Percentiles rank a stretch among this genome's conserved stretches.
Conservation (phyloP, 2,797 vertebrate species). For the Apogon hyalosoma region DNA sequence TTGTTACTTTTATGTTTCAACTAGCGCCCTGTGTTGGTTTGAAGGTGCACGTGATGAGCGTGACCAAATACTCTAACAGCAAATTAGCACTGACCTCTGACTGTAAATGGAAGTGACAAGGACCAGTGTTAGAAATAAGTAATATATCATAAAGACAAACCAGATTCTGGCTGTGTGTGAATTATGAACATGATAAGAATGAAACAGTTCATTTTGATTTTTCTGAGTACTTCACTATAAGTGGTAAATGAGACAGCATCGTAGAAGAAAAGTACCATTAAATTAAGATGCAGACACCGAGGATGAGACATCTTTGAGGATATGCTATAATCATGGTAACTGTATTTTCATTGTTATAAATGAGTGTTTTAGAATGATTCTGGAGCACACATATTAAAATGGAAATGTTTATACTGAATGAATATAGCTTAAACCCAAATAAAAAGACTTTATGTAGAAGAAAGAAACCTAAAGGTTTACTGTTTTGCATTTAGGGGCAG, state of each 20-base stretch:
- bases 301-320: too few relatives aligned
- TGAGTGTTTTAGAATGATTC: too few relatives aligned
- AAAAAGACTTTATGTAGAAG: too few relatives aligned
- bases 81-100: conserved; percentile 17
- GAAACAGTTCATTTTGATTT: not conserved
- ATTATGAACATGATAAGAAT: conserved; percentile 1
- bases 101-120: conserved; percentile 15
- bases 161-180: conserved; percentile 9
- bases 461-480: too few relatives aligned
- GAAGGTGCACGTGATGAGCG: conserved; percentile 33
- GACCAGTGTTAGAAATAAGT: not conserved
- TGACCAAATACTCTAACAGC: conserved; percentile 30
- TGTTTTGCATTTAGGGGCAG: too few relatives aligned
- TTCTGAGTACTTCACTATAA: conserved; percentile 2
- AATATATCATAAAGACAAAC: conserved; percentile 6
- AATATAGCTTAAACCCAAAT: too few relatives aligned
- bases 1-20: conserved; percentile 47
- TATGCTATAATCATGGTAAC: too few relatives aligned
- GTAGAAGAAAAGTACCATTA: not conserved
- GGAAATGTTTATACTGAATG: too few relatives aligned
- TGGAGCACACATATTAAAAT: too few relatives aligned
- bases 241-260: not conserved
- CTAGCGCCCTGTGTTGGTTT: conserved; percentile 20
- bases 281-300: not conserved
- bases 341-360: too few relatives aligned